Evolutionary conservation across 2,888 invertebrate species (phyloP).

Genomic region (Nephrotoma appendiculata): DNA sequence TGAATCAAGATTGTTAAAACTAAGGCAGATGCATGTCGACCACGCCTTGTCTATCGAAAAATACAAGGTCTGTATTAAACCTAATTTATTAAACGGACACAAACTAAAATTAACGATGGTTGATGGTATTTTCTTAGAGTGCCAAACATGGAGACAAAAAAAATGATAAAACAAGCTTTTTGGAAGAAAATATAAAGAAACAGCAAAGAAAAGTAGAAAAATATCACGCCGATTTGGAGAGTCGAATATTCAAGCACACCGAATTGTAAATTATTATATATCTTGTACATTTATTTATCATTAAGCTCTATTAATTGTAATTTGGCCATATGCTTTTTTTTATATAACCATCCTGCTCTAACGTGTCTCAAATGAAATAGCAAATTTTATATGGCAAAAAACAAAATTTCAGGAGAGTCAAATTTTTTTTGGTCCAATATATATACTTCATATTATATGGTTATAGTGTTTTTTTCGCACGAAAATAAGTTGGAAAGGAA

Average conservation of each 20-base stretch:
- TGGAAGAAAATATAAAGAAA: slow-evolving; percentile 68
- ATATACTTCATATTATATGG: too few relatives aligned
- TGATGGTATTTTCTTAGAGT: slow-evolving; percentile 27
- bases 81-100: neutral
- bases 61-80: slow-evolving; percentile 36
- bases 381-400: too few relatives aligned
- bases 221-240: slow-evolving; percentile 64
- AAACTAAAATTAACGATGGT: neutral
- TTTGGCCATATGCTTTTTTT: too few relatives aligned
- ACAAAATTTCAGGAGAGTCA: too few relatives aligned
- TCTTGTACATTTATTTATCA: too few relatives aligned
- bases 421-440: too few relatives aligned
- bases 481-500: too few relatives aligned
- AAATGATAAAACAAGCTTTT: slow-evolving; percentile 40
- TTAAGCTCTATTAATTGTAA: too few relatives aligned
- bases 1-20: slow-evolving; percentile 69
- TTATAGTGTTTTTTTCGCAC: too few relatives aligned
- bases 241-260: slow-evolving; percentile 59
- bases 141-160: slow-evolving; percentile 47
- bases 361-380: too few relatives aligned
- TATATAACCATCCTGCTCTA: too few relatives aligned
- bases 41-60: slow-evolving; percentile 57
- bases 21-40: slow-evolving; percentile 70
- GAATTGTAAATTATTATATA: slow-evolving; percentile 44
- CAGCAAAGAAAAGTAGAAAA: slow-evolving; percentile 75